A percentile compares a stretch with the other conserved stretches of the same genome.
Evolutionary conservation across 2,888 invertebrate genomes (phyloP).

Genomic region (Eupelmus urozonus): DNA sequence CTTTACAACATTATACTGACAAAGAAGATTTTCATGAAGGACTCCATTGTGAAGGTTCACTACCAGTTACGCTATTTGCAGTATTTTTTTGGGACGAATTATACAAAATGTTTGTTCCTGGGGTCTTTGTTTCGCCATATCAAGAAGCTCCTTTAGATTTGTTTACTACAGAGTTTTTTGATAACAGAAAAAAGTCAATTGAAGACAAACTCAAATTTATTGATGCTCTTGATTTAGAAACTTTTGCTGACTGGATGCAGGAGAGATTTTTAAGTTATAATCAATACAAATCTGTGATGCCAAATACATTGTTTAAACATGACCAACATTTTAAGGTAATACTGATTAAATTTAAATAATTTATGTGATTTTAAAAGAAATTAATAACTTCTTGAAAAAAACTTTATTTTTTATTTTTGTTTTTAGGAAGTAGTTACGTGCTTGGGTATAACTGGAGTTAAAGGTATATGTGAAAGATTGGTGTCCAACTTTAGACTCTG

Average conservation of each 20-base stretch:
- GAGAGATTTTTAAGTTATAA: slow-evolving; percentile 64
- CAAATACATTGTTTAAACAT: slow-evolving; percentile 62
- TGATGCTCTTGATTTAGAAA: slow-evolving; percentile 72
- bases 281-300: slow-evolving; percentile 66
- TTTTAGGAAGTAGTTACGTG: slow-evolving; percentile 78
- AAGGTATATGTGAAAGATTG: slow-evolving; percentile 81
- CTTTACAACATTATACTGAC: slow-evolving; percentile 65
- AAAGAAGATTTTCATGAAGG: slow-evolving; percentile 64
- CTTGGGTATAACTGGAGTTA: slow-evolving; percentile 79
- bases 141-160: slow-evolving; percentile 88
- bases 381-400: not conserved
- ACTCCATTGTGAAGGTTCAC: slow-evolving; percentile 85
- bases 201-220: slow-evolving; percentile 79
- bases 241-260: slow-evolving; percentile 77
- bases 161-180: slow-evolving; percentile 83
- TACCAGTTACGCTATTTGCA: slow-evolving; percentile 82
- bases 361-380: not conserved
- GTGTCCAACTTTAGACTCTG: slow-evolving; percentile 81
- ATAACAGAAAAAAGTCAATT: slow-evolving; percentile 81
- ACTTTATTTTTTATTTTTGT: slow-evolving; percentile 17
- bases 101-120: slow-evolving; percentile 80
- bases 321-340: slow-evolving; percentile 67
- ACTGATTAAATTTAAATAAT: slow-evolving; percentile 4
- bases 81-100: slow-evolving; percentile 90
- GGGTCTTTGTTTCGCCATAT: slow-evolving; percentile 83